These are phyloP conservation scores for Elephas maximus DNA, from an alignment of 2,113 vertebrate genomes.

Conservation along the genomic window DNA sequence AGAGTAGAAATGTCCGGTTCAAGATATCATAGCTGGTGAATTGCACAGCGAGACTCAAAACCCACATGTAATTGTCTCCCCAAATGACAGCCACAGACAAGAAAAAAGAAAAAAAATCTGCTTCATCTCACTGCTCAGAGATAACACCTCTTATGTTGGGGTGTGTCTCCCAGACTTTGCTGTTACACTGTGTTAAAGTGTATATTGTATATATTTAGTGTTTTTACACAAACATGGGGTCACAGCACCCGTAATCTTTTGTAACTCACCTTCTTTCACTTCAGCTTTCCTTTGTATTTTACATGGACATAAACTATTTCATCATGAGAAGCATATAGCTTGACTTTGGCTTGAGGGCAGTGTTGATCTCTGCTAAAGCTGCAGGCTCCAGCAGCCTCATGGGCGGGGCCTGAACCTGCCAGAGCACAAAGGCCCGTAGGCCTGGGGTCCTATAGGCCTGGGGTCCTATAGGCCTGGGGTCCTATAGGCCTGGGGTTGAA, in stretches of 20 bases:
- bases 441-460: no score
- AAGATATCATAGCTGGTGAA: neutral
- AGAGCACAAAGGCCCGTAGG: neutral
- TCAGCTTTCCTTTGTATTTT: neutral
- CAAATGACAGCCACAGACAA: neutral
- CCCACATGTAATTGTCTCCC: neutral
- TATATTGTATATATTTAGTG: neutral
- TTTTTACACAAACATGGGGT: neutral
- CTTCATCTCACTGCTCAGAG: neutral
- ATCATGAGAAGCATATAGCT: neutral
- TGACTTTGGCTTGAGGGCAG: neutral
- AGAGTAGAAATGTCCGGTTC: neutral
- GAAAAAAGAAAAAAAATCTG: neutral
- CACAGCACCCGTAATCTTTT: neutral
- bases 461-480: neutral
- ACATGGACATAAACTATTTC: neutral
- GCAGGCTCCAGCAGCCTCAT: fast-evolving
- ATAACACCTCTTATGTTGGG: neutral
- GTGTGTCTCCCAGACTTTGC: neutral
- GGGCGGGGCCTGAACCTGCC: fast-evolving
- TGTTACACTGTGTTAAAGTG: neutral
- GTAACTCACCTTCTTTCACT: neutral
- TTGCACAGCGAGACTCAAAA: neutral
- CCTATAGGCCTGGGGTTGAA: neutral
- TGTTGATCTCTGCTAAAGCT: neutral